phyloP scores from a whole-genome alignment of 2,797 vertebrate species.

The Propithecus deckenii region DNA sequence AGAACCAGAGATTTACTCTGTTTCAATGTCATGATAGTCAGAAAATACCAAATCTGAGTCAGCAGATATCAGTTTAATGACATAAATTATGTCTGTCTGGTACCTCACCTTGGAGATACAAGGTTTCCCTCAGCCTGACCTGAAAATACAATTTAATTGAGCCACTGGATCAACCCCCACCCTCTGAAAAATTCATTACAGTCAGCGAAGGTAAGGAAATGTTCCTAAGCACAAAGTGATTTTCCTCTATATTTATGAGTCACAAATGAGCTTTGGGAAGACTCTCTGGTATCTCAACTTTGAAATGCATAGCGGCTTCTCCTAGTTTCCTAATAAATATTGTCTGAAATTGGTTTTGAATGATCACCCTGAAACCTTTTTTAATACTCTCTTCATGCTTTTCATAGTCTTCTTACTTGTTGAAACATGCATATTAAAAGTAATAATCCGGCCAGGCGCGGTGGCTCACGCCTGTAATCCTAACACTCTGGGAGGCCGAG shows the following conservation, averaged over 20 bases:
- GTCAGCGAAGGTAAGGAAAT: not conserved
- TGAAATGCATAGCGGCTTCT: not conserved
- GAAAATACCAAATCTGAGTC: not conserved
- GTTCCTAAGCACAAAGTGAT: not conserved
- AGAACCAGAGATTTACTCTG: not conserved
- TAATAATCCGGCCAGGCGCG: not conserved
- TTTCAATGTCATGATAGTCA: not conserved
- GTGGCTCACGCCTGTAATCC: too few relatives aligned
- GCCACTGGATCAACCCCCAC: not conserved
- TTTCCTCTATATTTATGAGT: not conserved
- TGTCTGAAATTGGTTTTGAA: constrained; percentile 12
- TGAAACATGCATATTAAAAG: constrained; percentile 52
- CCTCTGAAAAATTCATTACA: not conserved
- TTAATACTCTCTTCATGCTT: constrained; percentile 22
- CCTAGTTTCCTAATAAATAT: constrained; percentile 34
- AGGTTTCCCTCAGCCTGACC: not conserved
- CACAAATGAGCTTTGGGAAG: constrained; percentile 28
- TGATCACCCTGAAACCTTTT: constrained; percentile 25
- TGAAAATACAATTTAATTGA: constrained; percentile 5
- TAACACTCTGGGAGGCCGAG: too few relatives aligned
- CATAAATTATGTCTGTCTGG: constrained; percentile 19
- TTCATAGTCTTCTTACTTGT: not conserved
- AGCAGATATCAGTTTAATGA: constrained; percentile 39
- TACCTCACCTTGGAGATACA: not conserved
- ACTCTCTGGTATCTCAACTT: not conserved